Percentiles rank a stretch among this genome's conserved stretches.
phyloP scores from a whole-genome alignment of 2,797 vertebrate genomes.

The Rhabdomys pumilio region DNA sequence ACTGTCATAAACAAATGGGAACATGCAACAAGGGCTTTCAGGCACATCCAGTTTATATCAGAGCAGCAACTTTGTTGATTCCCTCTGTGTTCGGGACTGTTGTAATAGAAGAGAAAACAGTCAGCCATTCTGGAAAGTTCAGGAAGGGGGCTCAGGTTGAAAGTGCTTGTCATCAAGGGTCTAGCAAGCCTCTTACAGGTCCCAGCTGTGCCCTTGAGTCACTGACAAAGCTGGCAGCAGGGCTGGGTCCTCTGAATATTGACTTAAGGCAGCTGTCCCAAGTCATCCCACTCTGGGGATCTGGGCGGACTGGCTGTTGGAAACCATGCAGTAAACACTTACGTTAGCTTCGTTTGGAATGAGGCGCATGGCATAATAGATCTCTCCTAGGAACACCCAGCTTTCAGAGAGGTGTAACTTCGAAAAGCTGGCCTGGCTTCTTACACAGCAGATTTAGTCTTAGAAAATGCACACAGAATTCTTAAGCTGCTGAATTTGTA shows the following conservation, averaged over 20 bases:
- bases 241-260: constrained; percentile 51
- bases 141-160: constrained; percentile 20
- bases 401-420: constrained; percentile 56
- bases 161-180: constrained; percentile 1
- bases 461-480: constrained; percentile 35
- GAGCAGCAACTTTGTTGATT: constrained; percentile 15
- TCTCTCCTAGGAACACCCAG: background rate
- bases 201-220: constrained; percentile 56
- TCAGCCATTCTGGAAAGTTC: background rate
- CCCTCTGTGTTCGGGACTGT: background rate
- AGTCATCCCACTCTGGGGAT: constrained; percentile 59
- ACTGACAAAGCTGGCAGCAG: constrained; percentile 57
- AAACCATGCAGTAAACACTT: constrained; percentile 54
- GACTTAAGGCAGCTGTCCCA: constrained; percentile 66
- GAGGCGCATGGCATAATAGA: constrained; percentile 31
- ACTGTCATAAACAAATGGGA: constrained; percentile 33
- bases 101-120: background rate
- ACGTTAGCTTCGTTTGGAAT: constrained; percentile 68
- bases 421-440: constrained; percentile 49
- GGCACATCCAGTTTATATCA: background rate
- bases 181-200: background rate
- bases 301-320: constrained; percentile 27
- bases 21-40: constrained; percentile 13
- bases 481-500: constrained; percentile 63
- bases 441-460: constrained; percentile 12